phyloP scores from a whole-genome alignment of 92 coral and sea anemone genomes.

The Scolanthus callimorphus region DNA sequence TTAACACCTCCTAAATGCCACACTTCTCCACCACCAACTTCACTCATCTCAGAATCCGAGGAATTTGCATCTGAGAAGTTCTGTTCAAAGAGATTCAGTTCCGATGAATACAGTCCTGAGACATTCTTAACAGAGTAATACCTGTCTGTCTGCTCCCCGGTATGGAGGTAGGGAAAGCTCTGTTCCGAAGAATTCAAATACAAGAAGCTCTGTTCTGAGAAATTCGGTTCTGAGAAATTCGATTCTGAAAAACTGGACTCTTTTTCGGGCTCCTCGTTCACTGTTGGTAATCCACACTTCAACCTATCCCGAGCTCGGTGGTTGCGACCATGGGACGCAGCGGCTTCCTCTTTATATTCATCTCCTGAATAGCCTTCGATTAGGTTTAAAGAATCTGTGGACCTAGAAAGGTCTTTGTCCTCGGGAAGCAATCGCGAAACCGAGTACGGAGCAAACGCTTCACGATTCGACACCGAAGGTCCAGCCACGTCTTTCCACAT shows the following conservation, averaged over 20 bases:
- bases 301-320: too few species aligned
- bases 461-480: not conserved
- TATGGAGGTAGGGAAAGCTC: not conserved
- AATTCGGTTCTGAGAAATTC: not conserved
- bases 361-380: not conserved
- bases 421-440: not conserved
- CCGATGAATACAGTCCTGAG: not conserved
- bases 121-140: too few species aligned
- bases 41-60: conserved; percentile 8
- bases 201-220: not conserved
- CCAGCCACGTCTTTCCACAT: not conserved
- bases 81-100: too few species aligned
- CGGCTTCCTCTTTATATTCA: not conserved
- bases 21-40: conserved; percentile 10
- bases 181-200: not conserved
- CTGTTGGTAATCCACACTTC: too few species aligned
- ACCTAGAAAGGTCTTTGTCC: not conserved
- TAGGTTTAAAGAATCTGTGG: not conserved
- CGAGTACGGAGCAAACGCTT: not conserved
- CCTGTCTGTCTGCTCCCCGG: not conserved
- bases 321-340: not conserved
- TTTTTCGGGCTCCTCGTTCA: too few species aligned
- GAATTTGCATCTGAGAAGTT: too few species aligned
- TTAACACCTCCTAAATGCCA: conserved; percentile 11
- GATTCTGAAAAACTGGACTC: too few species aligned